These are phyloP conservation scores for Artibeus jamaicensis DNA, from an alignment of 2,797 vertebrate genomes.

Conservation along the genomic window DNA sequence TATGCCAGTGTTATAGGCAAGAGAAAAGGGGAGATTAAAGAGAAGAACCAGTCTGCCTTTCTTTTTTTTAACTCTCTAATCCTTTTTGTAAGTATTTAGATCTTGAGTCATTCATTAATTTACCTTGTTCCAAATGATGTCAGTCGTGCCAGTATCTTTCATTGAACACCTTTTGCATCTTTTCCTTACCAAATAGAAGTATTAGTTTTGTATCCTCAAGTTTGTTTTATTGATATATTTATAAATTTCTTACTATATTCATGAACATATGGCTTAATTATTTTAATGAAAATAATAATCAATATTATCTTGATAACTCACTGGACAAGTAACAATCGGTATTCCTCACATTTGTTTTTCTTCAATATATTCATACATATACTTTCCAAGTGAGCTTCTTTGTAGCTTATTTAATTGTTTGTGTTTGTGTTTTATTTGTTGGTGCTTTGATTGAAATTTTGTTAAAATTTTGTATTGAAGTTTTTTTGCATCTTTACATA, in stretches of 20 bases:
- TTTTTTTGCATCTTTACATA: background rate
- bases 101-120: background rate
- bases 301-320: background rate
- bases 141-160: background rate
- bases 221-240: background rate
- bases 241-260: background rate
- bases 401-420: background rate
- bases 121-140: background rate
- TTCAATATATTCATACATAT: background rate
- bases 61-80: background rate
- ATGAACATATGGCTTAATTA: background rate
- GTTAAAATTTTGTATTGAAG: background rate
- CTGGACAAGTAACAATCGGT: background rate
- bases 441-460: background rate
- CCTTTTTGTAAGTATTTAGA: background rate
- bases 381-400: background rate
- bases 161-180: background rate
- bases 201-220: background rate
- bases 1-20: background rate
- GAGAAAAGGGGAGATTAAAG: background rate
- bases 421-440: slow-evolving; percentile 10
- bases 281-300: background rate
- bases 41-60: background rate
- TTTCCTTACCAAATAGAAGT: background rate
- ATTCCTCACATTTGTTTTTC: background rate